Conservation (phyloP, 2,113 vertebrate species). For the Rhodinocichla rosea region DNA sequence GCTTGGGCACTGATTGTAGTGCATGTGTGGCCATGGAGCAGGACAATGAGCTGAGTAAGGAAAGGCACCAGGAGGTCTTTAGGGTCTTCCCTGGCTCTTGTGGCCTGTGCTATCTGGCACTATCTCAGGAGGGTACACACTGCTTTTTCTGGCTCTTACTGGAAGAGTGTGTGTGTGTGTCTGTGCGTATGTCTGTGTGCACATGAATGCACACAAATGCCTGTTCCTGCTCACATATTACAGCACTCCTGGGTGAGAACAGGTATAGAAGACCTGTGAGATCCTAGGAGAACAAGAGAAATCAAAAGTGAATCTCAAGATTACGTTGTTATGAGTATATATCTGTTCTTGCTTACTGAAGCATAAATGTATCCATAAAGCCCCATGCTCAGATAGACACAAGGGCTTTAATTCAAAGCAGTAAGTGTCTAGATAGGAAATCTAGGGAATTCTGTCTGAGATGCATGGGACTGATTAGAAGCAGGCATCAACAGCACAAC, state of each 20-base stretch:
- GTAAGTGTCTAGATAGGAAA: background rate
- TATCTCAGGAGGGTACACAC: background rate
- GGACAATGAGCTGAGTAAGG: background rate
- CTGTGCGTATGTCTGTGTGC: background rate
- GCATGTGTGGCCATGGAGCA: fast-evolving
- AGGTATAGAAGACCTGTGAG: background rate
- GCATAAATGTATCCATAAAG: background rate
- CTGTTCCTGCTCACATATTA: background rate
- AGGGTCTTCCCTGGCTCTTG: background rate
- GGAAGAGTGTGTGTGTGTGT: background rate
- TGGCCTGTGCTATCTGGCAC: background rate
- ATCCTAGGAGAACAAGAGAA: background rate
- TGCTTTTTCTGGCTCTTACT: background rate
- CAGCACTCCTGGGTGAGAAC: background rate
- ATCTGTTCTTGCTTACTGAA: background rate
- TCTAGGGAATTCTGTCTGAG: background rate
- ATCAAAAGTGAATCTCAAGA: background rate
- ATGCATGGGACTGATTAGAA: background rate
- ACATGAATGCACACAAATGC: background rate
- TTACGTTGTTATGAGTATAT: background rate
- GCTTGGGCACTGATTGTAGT: background rate
- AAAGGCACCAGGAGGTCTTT: background rate
- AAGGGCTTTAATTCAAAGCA: background rate
- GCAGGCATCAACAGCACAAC: background rate
- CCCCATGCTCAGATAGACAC: background rate